phyloP scores from a whole-genome alignment of 2,888 invertebrate genomes.

The Danaus chrysippus region DNA sequence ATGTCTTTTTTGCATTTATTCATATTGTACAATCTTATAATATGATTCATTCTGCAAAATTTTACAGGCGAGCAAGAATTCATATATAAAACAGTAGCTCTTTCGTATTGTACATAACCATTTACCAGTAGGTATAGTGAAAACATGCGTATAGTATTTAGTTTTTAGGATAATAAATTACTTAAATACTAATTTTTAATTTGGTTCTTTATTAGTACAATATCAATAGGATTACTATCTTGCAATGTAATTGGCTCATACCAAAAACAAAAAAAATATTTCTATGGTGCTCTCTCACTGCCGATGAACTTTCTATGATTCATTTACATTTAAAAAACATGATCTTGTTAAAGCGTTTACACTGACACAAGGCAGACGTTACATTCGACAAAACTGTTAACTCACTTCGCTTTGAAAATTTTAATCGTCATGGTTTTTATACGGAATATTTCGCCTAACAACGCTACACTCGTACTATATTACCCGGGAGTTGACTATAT shows the following conservation, averaged over 20 bases:
- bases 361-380: conserved; percentile 69
- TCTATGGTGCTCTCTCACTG: conserved; percentile 69
- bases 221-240: conserved; percentile 78
- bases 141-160: conserved; percentile 80
- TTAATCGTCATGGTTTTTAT: conserved; percentile 11
- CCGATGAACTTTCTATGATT: conserved; percentile 79
- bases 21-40: conserved; percentile 80
- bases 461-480: conserved; percentile 14
- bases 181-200: conserved; percentile 78
- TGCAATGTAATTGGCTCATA: conserved; percentile 73
- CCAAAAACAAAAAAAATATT: conserved; percentile 49
- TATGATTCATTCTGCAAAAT: conserved; percentile 79
- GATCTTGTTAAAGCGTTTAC: conserved; percentile 66
- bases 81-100: conserved; percentile 80
- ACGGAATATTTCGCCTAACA: conserved; percentile 8
- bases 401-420: conserved; percentile 35
- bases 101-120: conserved; percentile 79
- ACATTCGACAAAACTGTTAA: conserved; percentile 43
- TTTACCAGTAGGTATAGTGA: conserved; percentile 76
- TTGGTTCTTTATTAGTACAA: conserved; percentile 80
- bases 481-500: conserved; percentile 12
- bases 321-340: conserved; percentile 64
- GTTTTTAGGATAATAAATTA: conserved; percentile 80
- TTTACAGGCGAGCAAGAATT: conserved; percentile 80
- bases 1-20: conserved; percentile 80